Conservation (phyloP, 2,113 vertebrate genomes). For the sheep (Ovis aries) region DNA sequence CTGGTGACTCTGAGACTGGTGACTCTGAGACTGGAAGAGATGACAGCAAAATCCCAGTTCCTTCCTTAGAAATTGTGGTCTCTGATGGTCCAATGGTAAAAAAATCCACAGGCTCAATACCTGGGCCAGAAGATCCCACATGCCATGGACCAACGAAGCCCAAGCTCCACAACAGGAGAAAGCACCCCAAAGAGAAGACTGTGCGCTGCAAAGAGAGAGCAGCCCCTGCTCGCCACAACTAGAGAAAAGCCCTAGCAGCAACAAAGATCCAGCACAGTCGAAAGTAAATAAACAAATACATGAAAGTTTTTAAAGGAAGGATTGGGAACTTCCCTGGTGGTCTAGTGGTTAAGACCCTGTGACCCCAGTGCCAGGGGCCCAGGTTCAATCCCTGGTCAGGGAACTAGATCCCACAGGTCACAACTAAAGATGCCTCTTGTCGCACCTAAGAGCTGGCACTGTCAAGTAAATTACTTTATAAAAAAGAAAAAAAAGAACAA, state of each 20-base stretch:
- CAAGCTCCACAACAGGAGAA: not conserved
- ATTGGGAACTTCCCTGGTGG: not conserved
- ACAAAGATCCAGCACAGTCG: accelerated
- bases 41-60: not conserved
- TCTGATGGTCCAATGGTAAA: not conserved
- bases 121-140: not conserved
- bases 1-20: conserved; percentile 25
- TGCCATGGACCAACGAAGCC: not conserved
- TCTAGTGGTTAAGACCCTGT: not conserved
- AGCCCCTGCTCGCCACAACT: not conserved
- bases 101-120: not conserved
- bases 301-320: not conserved
- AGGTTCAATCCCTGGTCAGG: not conserved
- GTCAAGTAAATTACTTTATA: not conserved
- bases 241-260: not conserved
- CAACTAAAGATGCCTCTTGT: not conserved
- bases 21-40: conserved; percentile 19
- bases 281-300: not conserved
- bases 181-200: not conserved
- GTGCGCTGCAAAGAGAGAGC: not conserved
- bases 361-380: not conserved
- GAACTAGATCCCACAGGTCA: not conserved
- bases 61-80: conserved; percentile 41
- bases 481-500: not conserved
- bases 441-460: not conserved